Conservation (phyloP, 2,888 invertebrate genomes). For the Onchidella celtica region DNA sequence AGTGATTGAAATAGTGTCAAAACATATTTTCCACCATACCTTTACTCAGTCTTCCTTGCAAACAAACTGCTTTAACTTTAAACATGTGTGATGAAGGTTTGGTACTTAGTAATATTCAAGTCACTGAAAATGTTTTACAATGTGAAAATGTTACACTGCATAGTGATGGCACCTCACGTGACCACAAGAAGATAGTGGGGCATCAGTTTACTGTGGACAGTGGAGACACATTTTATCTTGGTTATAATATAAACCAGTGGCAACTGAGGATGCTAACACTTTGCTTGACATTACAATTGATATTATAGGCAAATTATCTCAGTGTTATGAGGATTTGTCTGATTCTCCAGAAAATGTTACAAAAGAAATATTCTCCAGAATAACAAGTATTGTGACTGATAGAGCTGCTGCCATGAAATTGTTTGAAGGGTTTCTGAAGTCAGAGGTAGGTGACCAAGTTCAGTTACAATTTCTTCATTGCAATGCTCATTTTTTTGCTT, state of each 20-base stretch:
- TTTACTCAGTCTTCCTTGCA: not conserved
- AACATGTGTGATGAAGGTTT: not conserved
- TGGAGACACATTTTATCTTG: not conserved
- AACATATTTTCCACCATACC: not conserved
- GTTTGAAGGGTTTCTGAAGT: not conserved
- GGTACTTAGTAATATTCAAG: not conserved
- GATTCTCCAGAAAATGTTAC: not conserved
- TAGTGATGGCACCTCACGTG: not conserved
- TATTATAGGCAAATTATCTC: not conserved
- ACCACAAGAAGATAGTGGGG: not conserved
- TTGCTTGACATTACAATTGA: not conserved
- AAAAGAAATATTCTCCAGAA: not conserved
- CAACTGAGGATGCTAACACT: not conserved
- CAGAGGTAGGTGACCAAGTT: not conserved
- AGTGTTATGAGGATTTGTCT: not conserved
- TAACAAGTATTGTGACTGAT: not conserved
- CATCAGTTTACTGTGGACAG: not conserved
- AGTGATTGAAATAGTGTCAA: not conserved
- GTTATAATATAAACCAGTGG: not conserved
- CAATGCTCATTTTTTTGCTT: conserved; percentile 16
- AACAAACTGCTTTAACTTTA: not conserved
- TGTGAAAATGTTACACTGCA: not conserved
- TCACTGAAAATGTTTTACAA: not conserved
- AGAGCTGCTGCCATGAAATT: not conserved
- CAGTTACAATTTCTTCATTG: not conserved